Conservation (phyloP, 2,888 invertebrate species). For the Plagodis pulveraria region DNA sequence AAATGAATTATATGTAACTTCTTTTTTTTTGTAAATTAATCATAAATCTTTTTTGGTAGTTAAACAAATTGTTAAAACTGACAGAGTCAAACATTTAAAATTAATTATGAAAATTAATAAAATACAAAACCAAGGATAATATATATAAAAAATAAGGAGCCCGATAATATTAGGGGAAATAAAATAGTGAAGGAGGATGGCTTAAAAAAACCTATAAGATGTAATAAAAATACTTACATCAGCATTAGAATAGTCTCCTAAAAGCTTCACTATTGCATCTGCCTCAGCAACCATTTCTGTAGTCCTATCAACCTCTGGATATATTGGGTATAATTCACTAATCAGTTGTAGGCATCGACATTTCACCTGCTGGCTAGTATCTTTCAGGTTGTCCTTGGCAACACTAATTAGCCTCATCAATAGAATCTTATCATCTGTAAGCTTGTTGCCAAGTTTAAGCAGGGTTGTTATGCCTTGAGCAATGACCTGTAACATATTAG, state of each 20-base stretch:
- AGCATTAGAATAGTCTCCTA: constrained; percentile 94
- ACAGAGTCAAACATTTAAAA: no score
- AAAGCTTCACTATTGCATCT: constrained; percentile 87
- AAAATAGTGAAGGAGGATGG: no score
- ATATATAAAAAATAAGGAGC: no score
- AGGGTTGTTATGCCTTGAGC: constrained; percentile 91
- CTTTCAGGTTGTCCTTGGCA: constrained; percentile 89
- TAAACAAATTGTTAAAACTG: no score
- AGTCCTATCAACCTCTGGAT: constrained; percentile 74
- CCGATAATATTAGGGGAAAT: no score
- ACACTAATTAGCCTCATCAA: constrained; percentile 86
- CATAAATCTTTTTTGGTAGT: no score
- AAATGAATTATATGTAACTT: no score
- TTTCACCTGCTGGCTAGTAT: constrained; percentile 92
- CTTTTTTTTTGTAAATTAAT: no score
- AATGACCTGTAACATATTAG: constrained; percentile 75
- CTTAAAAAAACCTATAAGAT: background rate
- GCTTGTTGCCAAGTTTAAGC: constrained; percentile 87
- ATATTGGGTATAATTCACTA: constrained; percentile 88
- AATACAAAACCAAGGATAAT: no score
- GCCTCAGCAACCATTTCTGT: constrained; percentile 82
- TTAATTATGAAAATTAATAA: no score
- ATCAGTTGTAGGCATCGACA: constrained; percentile 92
- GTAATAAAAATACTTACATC: constrained; percentile 69
- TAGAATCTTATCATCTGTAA: constrained; percentile 84